phyloP scores from a whole-genome alignment of 2,888 invertebrate genomes.

The Rhagophthalmus giganteus region DNA sequence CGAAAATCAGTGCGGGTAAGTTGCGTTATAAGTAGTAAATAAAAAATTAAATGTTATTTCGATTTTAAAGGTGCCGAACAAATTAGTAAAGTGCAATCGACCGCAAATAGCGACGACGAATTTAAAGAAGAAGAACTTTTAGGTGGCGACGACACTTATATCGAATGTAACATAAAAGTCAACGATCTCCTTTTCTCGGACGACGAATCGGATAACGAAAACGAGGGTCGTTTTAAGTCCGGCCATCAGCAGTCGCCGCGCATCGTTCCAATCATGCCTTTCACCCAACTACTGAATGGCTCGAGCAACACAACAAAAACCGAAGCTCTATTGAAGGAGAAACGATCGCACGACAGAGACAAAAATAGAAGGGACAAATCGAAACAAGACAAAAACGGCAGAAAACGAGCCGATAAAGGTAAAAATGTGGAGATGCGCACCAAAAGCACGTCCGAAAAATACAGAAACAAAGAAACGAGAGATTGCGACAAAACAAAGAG shows the following conservation, averaged over 20 bases:
- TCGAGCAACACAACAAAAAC: slow-evolving; percentile 12
- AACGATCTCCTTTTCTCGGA: slow-evolving; percentile 51
- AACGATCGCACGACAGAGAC: slow-evolving; percentile 4
- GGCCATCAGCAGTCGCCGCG: slow-evolving; percentile 26
- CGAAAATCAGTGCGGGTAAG: not conserved
- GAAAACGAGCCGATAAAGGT: slow-evolving; percentile 7
- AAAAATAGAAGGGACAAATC: not conserved
- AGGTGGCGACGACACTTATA: slow-evolving; percentile 39
- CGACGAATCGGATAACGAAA: slow-evolving; percentile 53
- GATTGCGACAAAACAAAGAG: not conserved
- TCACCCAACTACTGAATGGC: slow-evolving; percentile 31
- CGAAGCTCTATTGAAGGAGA: not conserved
- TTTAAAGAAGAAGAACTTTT: slow-evolving; percentile 38
- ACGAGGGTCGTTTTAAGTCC: slow-evolving; percentile 52
- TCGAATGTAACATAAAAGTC: slow-evolving; percentile 44
- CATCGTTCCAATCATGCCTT: slow-evolving; percentile 28
- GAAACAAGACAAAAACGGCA: slow-evolving; percentile 4
- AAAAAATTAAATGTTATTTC: no score
- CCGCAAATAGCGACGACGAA: slow-evolving; percentile 7
- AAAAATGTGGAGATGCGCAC: no score
- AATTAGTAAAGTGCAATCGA: no score
- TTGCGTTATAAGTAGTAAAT: no score
- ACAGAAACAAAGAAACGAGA: no score
- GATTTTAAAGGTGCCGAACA: no score
- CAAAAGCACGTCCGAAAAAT: no score